These are phyloP conservation scores for Myotis myotis DNA, from an alignment of 2,797 vertebrate genomes.

Conservation along the genomic window DNA sequence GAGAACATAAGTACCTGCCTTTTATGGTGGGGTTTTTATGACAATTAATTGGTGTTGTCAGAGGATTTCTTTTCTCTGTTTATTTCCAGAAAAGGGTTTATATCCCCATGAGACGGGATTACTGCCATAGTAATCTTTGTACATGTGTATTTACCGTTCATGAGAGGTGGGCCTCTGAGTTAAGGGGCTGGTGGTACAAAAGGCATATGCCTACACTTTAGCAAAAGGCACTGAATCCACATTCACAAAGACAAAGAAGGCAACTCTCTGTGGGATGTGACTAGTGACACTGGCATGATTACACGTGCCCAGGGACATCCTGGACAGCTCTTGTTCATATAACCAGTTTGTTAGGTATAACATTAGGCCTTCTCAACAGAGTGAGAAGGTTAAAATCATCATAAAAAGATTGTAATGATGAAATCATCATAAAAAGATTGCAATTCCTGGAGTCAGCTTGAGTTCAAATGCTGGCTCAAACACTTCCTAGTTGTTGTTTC, in stretches of 20 bases:
- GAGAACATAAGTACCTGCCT: neutral
- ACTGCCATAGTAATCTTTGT: neutral
- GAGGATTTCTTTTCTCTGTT: constrained; percentile 2
- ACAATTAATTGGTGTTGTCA: constrained; percentile 3
- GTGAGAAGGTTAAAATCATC: neutral
- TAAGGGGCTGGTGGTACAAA: neutral
- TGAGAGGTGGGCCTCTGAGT: neutral
- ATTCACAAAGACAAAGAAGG: neutral
- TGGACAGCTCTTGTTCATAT: neutral
- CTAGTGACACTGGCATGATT: neutral
- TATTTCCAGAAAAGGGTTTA: constrained; percentile 20
- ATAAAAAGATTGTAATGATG: neutral
- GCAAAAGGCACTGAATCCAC: neutral
- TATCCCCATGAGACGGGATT: neutral
- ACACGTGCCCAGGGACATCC: neutral
- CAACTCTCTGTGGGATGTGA: neutral
- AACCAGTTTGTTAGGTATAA: neutral
- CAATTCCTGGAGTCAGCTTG: neutral
- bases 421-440: neutral
- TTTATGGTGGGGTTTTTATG: neutral
- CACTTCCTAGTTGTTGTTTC: neutral
- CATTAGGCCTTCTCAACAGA: neutral
- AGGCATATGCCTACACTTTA: neutral
- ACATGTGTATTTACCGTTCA: neutral
- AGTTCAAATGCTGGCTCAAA: neutral